A percentile compares a stretch with the other conserved stretches of the same genome.
These are phyloP conservation scores for Leptogaster cylindrica DNA, from an alignment of 2,888 invertebrate species.

Conservation along the genomic window DNA sequence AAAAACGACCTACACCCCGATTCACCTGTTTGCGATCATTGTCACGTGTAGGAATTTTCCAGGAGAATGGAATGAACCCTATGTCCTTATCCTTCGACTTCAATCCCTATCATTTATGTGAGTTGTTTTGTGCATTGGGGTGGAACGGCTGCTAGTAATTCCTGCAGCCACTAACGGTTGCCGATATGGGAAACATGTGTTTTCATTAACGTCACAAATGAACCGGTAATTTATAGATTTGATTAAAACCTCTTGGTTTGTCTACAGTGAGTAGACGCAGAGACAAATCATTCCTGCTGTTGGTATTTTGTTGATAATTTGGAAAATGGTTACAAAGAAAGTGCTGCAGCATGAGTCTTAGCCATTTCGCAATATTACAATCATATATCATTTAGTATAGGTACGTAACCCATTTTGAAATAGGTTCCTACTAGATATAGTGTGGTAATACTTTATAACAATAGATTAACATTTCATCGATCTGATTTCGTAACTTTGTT, in stretches of 20 bases:
- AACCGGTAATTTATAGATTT: constrained; percentile 39
- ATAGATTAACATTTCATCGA: too few relatives aligned
- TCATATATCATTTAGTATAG: too few relatives aligned
- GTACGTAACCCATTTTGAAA: too few relatives aligned
- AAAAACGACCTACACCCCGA: background rate
- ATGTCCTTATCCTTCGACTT: constrained; percentile 21
- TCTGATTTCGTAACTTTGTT: too few relatives aligned
- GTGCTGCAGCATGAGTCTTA: background rate
- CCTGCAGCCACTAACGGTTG: constrained; percentile 12
- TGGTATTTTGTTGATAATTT: background rate
- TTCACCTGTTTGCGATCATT: constrained; percentile 1
- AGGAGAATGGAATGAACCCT: constrained; percentile 28
- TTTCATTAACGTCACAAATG: constrained; percentile 39
- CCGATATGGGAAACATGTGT: constrained; percentile 40
- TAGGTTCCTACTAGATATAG: too few relatives aligned
- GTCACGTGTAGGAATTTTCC: constrained; percentile 1
- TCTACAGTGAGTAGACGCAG: background rate
- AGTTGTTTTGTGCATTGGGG: background rate
- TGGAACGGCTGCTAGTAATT: background rate
- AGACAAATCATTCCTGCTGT: constrained; percentile 16
- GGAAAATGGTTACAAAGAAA: background rate
- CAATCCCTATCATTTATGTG: background rate
- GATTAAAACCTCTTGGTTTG: constrained; percentile 12
- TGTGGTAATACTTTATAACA: too few relatives aligned
- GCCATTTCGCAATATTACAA: constrained; percentile 18